phyloP scores from a whole-genome alignment of 2,888 invertebrate genomes.

The Portevinia maculata region DNA sequence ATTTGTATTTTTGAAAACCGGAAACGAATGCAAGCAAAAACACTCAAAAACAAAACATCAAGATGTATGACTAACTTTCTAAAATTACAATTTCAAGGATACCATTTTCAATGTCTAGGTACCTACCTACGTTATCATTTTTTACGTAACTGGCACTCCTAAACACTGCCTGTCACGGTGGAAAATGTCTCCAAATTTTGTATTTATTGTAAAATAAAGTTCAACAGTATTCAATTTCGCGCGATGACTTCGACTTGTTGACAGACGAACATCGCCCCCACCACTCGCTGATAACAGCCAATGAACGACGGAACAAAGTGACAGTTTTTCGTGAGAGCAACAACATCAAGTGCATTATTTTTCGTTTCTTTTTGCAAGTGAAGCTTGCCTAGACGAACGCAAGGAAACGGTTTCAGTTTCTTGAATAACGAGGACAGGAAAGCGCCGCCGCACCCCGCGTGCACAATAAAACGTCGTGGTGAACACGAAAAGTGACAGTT shows the following conservation, averaged over 20 bases:
- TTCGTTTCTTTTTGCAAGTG: constrained; percentile 26
- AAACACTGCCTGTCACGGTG: neutral
- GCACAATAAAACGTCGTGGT: neutral
- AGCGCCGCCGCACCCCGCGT: constrained; percentile 36
- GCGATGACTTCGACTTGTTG: constrained; percentile 54
- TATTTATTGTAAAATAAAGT: neutral
- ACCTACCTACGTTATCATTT: neutral
- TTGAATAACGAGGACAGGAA: constrained; percentile 54
- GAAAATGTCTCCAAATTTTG: neutral
- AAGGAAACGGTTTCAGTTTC: constrained; percentile 57
- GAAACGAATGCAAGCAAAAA: constrained; percentile 7
- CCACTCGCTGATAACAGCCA: constrained; percentile 17
- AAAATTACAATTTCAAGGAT: constrained; percentile 23
- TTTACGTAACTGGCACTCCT: neutral
- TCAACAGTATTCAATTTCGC: constrained; percentile 25
- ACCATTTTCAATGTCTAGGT: neutral
- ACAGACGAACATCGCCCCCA: constrained; percentile 16
- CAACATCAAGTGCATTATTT: constrained; percentile 32
- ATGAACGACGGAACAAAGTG: constrained; percentile 14
- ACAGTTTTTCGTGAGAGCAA: constrained; percentile 20
- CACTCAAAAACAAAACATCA: neutral
- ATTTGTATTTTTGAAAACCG: constrained; percentile 13
- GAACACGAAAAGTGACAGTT: constrained; percentile 59
- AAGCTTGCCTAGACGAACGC: constrained; percentile 15
- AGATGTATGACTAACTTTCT: constrained; percentile 33